A percentile compares a stretch with the other conserved stretches of the same genome.
Conservation (phyloP, 2,797 vertebrate species). For the Tamandua tetradactyla region DNA sequence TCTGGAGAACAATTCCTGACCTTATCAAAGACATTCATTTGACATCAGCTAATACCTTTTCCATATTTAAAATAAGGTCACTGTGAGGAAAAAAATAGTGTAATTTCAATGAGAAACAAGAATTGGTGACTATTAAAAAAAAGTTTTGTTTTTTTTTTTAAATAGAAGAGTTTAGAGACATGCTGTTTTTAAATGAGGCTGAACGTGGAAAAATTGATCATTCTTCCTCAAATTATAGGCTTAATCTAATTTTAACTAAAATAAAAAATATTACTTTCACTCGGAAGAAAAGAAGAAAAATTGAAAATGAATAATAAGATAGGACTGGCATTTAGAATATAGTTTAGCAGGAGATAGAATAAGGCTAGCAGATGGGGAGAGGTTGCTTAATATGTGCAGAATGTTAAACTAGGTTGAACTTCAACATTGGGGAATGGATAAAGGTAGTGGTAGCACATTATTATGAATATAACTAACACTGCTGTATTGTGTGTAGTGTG, state of each 20-base stretch:
- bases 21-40: background rate
- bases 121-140: background rate
- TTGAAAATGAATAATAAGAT: background rate
- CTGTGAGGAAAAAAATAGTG: background rate
- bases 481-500: too few relatives aligned
- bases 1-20: background rate
- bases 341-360: too few relatives aligned
- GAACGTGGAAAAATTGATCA: background rate
- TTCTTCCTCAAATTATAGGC: background rate
- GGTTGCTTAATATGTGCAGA: too few relatives aligned
- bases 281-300: background rate
- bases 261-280: background rate
- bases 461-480: too few relatives aligned
- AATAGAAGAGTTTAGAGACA: background rate
- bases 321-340: too few relatives aligned
- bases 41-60: background rate
- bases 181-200: background rate
- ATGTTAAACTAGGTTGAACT: too few relatives aligned
- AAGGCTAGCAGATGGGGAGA: too few relatives aligned
- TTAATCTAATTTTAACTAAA: conserved; percentile 8
- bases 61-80: background rate
- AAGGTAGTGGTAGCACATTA: too few relatives aligned
- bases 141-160: background rate
- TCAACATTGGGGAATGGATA: too few relatives aligned
- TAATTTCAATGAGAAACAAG: background rate